Evolutionary conservation across 2,888 invertebrate species (phyloP).

Genomic region (Pollenia griseotomentosa): DNA sequence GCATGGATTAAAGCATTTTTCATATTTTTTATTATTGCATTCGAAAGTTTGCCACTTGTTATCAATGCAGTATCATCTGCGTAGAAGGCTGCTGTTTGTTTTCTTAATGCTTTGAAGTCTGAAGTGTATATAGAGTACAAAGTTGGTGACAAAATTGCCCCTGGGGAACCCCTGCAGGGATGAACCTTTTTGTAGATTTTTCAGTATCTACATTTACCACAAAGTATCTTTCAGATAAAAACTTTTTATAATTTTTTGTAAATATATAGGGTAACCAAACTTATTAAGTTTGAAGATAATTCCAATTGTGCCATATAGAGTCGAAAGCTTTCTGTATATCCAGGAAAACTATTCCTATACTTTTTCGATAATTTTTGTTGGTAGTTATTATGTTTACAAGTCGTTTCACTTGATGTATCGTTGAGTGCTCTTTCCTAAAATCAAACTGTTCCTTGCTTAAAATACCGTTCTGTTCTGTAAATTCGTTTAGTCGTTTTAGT

Average conservation of each 20-base stretch:
- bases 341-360: slow-evolving; percentile 21
- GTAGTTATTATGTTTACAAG: slow-evolving; percentile 32
- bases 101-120: too few species aligned
- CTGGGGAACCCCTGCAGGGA: too few species aligned
- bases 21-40: too few species aligned
- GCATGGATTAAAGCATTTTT: too few species aligned
- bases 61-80: too few species aligned
- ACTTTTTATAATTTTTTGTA: slow-evolving; percentile 24
- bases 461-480: not conserved
- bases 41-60: too few species aligned
- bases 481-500: not conserved
- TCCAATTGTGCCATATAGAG: slow-evolving; percentile 11
- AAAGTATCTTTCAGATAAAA: not conserved
- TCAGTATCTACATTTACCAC: too few species aligned
- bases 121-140: too few species aligned
- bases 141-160: too few species aligned
- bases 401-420: slow-evolving; percentile 29
- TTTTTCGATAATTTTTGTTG: slow-evolving; percentile 1
- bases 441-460: slow-evolving; percentile 7
- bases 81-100: too few species aligned
- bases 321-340: slow-evolving; percentile 28
- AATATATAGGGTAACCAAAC: slow-evolving; percentile 13
- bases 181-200: too few species aligned
- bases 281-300: slow-evolving; percentile 16
- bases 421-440: slow-evolving; percentile 17